Evolutionary conservation across 2,797 vertebrate genomes (phyloP), one percentile per base, ranked within the genome.

Genomic region (Pempheris klunzingeri): DNA sequence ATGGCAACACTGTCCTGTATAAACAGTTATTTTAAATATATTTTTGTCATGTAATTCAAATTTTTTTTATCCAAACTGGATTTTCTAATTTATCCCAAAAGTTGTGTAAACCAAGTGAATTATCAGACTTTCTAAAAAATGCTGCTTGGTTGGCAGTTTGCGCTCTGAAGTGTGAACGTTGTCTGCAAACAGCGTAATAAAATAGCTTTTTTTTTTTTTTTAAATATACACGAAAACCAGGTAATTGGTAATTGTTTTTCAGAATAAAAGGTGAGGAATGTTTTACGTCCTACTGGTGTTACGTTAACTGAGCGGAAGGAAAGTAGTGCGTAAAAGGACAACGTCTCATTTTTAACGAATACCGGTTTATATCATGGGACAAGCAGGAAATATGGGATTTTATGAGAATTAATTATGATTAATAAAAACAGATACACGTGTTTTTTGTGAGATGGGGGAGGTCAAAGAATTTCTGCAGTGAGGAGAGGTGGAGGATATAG

Each of bases 151-250:
- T 28, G 38, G 3, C 24, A 28, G 44, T 30, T 41, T 13, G 34
- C 14, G 22, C 26, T 0, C 55, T 13, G 24, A 28, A 50, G 61
- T 47, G 2, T 26, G 2, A 24, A 13, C 26, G n/a, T 10, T 28
- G 17, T 24, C 12, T n/a, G 5, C 5, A 22, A 4, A 60, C 1
- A 28, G 4, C 12, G 12, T 14, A 10, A 30, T 26, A 36, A 28
- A 63, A 57, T 18, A 11, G 12, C 0, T 32, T 17, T 2, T 6
- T 32, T 12, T 7, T 2, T 18, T 49, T 28, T 39, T n/a, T n/a
- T n/a, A n/a, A 3, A 3, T 13, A 43, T 47, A 12, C 1, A 24
- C 4, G 0, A 32, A n/a, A 2, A 18, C 1, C 0, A 28, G 22
- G 0, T 53, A 3, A 53, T 11, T 36, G 4, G 1, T 8, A 30